A percentile compares a stretch with the other conserved stretches of the same genome.
Evolutionary conservation across 1,140 invertebrate species (phyloP).

Genomic region (Conus betulinus): DNA sequence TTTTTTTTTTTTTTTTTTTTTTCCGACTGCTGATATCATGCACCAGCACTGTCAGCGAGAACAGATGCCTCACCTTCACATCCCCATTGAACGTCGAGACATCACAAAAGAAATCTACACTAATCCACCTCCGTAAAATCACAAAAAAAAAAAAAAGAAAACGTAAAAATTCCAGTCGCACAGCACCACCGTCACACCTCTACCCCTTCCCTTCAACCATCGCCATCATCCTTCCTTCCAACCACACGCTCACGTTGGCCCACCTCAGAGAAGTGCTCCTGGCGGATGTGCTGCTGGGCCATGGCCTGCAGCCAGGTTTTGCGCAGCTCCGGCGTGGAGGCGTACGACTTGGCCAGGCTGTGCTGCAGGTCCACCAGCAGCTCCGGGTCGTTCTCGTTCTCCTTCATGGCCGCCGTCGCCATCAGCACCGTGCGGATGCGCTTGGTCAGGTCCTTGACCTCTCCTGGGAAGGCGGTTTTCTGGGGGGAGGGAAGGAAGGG

Average conservation of each 20-base stretch:
- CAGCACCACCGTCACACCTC: too few relatives aligned
- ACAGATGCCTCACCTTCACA: too few relatives aligned
- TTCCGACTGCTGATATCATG: too few relatives aligned
- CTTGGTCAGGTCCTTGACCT: slow-evolving; percentile 94
- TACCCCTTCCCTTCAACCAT: too few relatives aligned
- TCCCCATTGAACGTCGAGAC: too few relatives aligned
- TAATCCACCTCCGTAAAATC: too few relatives aligned
- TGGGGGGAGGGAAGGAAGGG: slow-evolving; percentile 33
- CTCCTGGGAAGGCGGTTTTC: slow-evolving; percentile 83
- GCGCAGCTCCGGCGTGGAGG: slow-evolving; percentile 92
- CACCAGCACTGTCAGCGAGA: too few relatives aligned
- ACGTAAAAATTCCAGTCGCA: too few relatives aligned
- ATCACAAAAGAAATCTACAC: background rate
- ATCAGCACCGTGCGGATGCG: slow-evolving; percentile 94
- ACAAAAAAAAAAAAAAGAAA: too few relatives aligned
- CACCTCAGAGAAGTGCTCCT: slow-evolving; percentile 87
- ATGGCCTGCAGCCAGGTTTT: slow-evolving; percentile 95
- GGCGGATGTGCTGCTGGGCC: slow-evolving; percentile 86
- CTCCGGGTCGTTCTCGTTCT: slow-evolving; percentile 91
- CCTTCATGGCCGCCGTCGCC: slow-evolving; percentile 94
- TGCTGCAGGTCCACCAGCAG: slow-evolving; percentile 94
- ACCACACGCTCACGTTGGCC: background rate
- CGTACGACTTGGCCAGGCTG: slow-evolving; percentile 94
- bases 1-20: too few relatives aligned
- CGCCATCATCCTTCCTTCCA: background rate